A percentile compares a stretch with the other conserved stretches of the same genome.
Conservation (phyloP, 2,888 invertebrate species). For the Hirtodrosophila trivittata region DNA sequence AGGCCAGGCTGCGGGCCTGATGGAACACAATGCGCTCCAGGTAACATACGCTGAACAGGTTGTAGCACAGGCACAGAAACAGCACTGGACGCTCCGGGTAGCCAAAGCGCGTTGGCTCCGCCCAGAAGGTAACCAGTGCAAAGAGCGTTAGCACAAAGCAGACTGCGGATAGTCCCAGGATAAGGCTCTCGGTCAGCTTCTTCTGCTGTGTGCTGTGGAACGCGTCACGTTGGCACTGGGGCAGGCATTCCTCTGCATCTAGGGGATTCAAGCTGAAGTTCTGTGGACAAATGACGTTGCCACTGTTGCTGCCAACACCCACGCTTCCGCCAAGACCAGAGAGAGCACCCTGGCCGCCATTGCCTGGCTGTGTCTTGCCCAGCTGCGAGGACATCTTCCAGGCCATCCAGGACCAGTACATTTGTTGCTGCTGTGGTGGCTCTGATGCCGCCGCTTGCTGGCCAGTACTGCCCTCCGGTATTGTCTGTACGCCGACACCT, state of each 20-base stretch:
- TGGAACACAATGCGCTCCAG: constrained; percentile 87
- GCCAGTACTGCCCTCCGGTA: background rate
- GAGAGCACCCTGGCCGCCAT: constrained; percentile 1
- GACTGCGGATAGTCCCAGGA: constrained; percentile 90
- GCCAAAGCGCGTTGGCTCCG: constrained; percentile 94
- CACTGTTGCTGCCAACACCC: constrained; percentile 8
- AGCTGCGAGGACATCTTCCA: constrained; percentile 75
- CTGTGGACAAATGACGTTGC: constrained; percentile 86
- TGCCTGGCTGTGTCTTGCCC: constrained; percentile 47
- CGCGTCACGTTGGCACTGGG: constrained; percentile 88
- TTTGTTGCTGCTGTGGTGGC: constrained; percentile 57
- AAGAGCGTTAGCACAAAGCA: constrained; percentile 93
- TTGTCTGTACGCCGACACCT: background rate
- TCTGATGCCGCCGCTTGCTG: constrained; percentile 16
- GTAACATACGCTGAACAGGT: constrained; percentile 90
- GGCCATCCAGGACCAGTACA: constrained; percentile 82
- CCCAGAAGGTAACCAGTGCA: constrained; percentile 93
- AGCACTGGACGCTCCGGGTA: constrained; percentile 97
- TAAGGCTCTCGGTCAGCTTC: constrained; percentile 89
- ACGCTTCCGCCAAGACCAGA: constrained; percentile 11
- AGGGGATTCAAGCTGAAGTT: constrained; percentile 85
- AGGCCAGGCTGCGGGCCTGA: constrained; percentile 77
- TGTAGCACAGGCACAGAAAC: constrained; percentile 94
- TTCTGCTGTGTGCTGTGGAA: constrained; percentile 88
- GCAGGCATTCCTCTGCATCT: constrained; percentile 85